These are phyloP conservation scores for Cetoscarus ocellatus DNA, from an alignment of 2,797 vertebrate genomes.

Conservation along the genomic window DNA sequence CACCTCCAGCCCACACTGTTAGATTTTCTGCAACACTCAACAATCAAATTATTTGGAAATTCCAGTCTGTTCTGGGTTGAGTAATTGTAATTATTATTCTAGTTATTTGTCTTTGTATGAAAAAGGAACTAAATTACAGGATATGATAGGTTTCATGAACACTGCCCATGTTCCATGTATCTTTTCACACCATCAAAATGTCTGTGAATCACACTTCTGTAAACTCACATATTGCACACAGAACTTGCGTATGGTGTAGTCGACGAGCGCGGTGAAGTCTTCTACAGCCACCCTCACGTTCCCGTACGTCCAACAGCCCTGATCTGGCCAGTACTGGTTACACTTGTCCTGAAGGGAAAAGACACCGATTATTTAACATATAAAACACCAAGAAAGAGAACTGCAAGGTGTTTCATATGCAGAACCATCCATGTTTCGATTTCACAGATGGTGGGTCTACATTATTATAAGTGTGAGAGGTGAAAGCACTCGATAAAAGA, in stretches of 20 bases:
- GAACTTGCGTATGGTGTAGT: slow-evolving; percentile 98
- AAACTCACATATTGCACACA: slow-evolving; percentile 92
- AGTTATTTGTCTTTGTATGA: neutral
- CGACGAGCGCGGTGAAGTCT: slow-evolving; percentile 93
- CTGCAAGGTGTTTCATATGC: slow-evolving; percentile 20
- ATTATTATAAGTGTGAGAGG: slow-evolving; percentile 18
- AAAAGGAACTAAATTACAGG: slow-evolving; percentile 3
- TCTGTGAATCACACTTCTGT: neutral
- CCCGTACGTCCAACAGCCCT: slow-evolving; percentile 97
- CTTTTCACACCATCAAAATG: too few species aligned
- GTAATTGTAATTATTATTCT: neutral
- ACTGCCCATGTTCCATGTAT: neutral
- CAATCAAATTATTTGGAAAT: neutral
- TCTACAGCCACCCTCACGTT: slow-evolving; percentile 92
- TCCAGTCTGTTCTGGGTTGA: neutral
- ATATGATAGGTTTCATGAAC: neutral
- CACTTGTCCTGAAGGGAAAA: slow-evolving; percentile 91
- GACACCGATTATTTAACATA: neutral
- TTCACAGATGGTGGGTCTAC: slow-evolving; percentile 60
- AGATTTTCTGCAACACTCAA: neutral
- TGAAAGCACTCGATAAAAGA: slow-evolving; percentile 60
- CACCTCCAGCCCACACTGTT: too few species aligned
- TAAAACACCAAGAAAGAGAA: neutral
- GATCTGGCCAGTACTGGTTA: slow-evolving; percentile 97
- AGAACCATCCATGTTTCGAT: slow-evolving; percentile 53